Base-by-base conservation (phyloP, 2,113 vertebrate genomes). In the Megaceryle torquata region DNA sequence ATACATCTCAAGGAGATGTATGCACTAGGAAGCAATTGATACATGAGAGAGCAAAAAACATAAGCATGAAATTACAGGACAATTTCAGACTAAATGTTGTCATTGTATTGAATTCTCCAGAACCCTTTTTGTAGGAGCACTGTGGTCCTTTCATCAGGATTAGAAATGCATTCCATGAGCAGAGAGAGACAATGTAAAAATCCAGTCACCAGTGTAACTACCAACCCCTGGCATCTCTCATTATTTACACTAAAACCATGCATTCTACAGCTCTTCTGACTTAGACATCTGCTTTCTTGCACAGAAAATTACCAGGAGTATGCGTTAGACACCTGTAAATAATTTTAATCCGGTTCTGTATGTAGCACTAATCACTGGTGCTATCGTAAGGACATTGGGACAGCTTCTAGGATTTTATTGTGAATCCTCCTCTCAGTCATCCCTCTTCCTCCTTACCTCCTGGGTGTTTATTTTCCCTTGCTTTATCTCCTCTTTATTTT, bases 1-100 rank as follows among this genome's bases (percentile, higher is more conserved):
- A 2, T 61, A 15, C 5, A 19, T 56, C 48, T 68, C 5, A 3
- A 37, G 60, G 43, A 75, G 26, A 86, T 84, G 51, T 0, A 0
- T 10, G 5, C 15, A 11, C 20, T 43, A 6, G 54, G 21, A 86
- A 43, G 29, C 3, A 29, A 70, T 3, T 13, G 15, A 16, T 48
- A 11, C 2, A 4, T 11, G 39, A 54, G 35, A 86, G 39, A 57
- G 16, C 60, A 12, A 13, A 37, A 86, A 86, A 83, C 14, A 54
- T 60, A 37, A 82, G 28, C 15, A 20, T 12, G 11, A 8, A 35
- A 29, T 59, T 80, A 37, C 29, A 67, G 35, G 25, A 39, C 11
- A 68, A 0, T 67, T 59, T 75, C 60, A 31, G 60, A 67, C 14
- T 22, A 9, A 67, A 4, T 51, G 54, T 4, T 75, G 29, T 19